Evolutionary conservation across 2,888 invertebrate genomes (phyloP).

Genomic region (Cephus sareptanus): DNA sequence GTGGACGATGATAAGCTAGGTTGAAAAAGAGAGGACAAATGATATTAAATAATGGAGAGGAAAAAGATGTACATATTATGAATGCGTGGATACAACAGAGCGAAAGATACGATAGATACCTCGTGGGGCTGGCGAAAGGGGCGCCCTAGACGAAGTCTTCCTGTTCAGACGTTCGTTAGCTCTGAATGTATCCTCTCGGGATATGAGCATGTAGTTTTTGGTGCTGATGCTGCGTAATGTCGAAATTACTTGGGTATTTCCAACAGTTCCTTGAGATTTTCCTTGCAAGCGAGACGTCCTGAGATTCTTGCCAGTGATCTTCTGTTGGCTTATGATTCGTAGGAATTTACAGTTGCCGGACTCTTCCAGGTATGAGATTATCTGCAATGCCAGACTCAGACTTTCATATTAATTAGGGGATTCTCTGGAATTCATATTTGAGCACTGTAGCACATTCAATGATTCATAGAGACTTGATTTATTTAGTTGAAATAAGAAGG

Average conservation of each 20-base stretch:
- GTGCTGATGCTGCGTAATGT: slow-evolving; percentile 41
- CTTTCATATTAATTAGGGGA: no score
- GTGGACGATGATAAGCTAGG: no score
- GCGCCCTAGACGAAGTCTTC: slow-evolving; percentile 24
- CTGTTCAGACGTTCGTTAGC: slow-evolving; percentile 33
- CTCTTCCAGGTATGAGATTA: slow-evolving; percentile 28
- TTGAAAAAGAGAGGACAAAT: no score
- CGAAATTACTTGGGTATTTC: slow-evolving; percentile 22
- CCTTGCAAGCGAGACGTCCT: neutral
- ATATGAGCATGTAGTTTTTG: slow-evolving; percentile 21
- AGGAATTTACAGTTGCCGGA: slow-evolving; percentile 18
- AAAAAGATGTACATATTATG: no score
- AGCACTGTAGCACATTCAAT: no score
- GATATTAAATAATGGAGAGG: no score
- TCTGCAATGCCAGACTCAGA: no score
- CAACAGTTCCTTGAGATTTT: neutral
- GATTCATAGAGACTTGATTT: no score
- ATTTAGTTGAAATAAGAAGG: no score
- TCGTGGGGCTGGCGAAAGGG: slow-evolving; percentile 26
- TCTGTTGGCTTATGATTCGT: slow-evolving; percentile 36
- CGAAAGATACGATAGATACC: slow-evolving; percentile 5
- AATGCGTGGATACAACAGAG: neutral
- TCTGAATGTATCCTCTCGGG: slow-evolving; percentile 26
- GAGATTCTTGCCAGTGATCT: neutral
- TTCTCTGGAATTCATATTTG: no score